Evolutionary conservation across 1,140 invertebrate genomes (phyloP), one percentile per base, ranked within the genome.

Genomic region (Saccostrea echinata): DNA sequence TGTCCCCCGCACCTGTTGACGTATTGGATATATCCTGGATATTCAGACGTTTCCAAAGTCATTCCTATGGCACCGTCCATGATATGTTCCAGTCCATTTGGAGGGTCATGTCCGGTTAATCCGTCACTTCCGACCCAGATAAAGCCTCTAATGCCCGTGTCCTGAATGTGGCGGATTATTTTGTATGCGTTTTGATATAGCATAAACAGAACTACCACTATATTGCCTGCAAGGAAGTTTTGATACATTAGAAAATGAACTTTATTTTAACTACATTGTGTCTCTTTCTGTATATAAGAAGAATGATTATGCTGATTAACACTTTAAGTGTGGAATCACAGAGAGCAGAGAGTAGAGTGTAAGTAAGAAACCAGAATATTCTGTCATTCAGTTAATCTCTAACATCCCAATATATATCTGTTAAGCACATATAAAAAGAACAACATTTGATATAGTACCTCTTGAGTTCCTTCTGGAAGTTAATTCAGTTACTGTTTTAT

Each of bases 91-190:
- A 13, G 76, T 96, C 3, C 96, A 95, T 91, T 97, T 90, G 0
- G 96, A 96, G 86, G 96, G 21, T 96, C 94, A 90, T 97, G 96
- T 84, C 96, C 96, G 13, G 97, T 97, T 97, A 97, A 97, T 1
- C 96, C 97, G 92, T 97, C 97, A 88, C 96, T 97, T 1, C 96
- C 97, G n/a, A 97, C 95, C 97, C 97, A 97, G 68, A 96, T 96
- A 90, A 97, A 97, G 12, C 55, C 68, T n/a, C 89, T 85, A 21
- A 91, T 81, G 55, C 92, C 91, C 21, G 94, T 88, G 6, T 93
- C 95, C 84, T 94, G 93, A 1, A 95, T 95, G 0, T 95, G 94
- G 52, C 91, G 89, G 30, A 96, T 90, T 24, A 96, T 89, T 91
- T 93, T 96, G 95, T 53, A 86, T 6, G 88, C 88, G 8, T 80